Base-by-base conservation (phyloP, 2,113 vertebrate genomes). In the Elephas maximus region DNA sequence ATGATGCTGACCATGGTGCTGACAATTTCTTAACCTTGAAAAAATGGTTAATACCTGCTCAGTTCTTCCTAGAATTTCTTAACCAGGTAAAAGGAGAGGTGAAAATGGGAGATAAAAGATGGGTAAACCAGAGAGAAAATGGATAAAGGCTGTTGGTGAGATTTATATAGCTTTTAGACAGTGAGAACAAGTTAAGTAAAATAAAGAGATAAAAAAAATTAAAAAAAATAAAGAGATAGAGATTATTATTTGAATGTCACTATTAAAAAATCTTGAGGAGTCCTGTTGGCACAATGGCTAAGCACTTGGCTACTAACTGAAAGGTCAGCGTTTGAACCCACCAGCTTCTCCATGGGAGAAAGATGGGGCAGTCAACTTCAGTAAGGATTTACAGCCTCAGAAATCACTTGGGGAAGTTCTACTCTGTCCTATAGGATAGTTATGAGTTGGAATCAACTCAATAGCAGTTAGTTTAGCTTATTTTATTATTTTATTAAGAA, bases 1-100 rank as follows among this genome's bases (percentile, higher is more conserved):
- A 0, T n/a, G 57, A n/a, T 45, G 51, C 97, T 96, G 81, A 94
- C 95, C 93, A 23, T 53, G 83, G 93, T 94, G 0, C 91, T 96
- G 78, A 67, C 9, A 37, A 8, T 0, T 8, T 53, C 14, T 28
- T 28, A 65, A 37, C 37, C 8, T 83, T 60, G 5, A 28, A 10
- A 33, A 78, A 82, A 57, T 4, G 8, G 45, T 11, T 26, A 37
- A 6, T 30, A 24, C 1, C 33, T 23, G 0, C 73, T 30, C 15
- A 65, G 24, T 78, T 74, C 94, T 67, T 74, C 18, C 11, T 6
- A 69, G 57, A 45, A 69, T 93, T 76, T 84, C 26, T 44, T 85
- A 65, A 44, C 0, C 8, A 87, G 41, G 15, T 44, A 80, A 76
- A 1, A 73, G 9, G 11, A 62, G 53, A 91, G 63, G 24, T 63